Conservation (phyloP, 2,888 invertebrate genomes). For the Dysmachus trigonus region DNA sequence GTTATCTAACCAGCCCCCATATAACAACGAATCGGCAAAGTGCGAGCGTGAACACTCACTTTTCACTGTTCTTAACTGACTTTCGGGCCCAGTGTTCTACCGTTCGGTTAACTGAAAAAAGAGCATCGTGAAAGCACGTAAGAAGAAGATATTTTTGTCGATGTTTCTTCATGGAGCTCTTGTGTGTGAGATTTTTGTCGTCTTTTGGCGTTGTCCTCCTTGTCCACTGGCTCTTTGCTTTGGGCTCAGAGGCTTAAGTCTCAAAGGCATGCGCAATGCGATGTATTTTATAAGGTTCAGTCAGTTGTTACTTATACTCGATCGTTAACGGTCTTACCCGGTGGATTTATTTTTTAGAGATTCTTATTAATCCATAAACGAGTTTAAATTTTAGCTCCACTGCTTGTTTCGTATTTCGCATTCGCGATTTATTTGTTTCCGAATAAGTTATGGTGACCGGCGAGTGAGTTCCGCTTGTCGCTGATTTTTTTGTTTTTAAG, state of each 20-base stretch:
- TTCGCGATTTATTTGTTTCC: conserved; percentile 31
- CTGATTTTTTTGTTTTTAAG: background rate
- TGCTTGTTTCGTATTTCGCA: background rate
- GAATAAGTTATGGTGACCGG: conserved; percentile 20
- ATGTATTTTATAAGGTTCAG: conserved; percentile 27
- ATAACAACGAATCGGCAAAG: conserved; percentile 25
- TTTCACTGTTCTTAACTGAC: conserved; percentile 39
- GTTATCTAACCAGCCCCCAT: conserved; percentile 40
- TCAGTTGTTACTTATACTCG: conserved; percentile 45
- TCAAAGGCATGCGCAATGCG: conserved; percentile 38
- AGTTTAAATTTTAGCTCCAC: conserved; percentile 10
- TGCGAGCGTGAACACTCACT: conserved; percentile 39
- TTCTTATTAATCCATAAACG: conserved; percentile 18
- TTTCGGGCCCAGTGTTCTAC: conserved; percentile 40
- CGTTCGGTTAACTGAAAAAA: conserved; percentile 47
- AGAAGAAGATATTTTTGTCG: conserved; percentile 49
- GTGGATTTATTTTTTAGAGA: conserved; percentile 23
- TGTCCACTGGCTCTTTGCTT: conserved; percentile 32
- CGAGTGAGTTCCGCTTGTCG: background rate
- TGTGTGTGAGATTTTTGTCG: conserved; percentile 38
- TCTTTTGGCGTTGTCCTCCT: conserved; percentile 41
- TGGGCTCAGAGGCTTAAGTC: conserved; percentile 41
- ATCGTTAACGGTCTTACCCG: conserved; percentile 43
- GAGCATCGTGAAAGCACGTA: conserved; percentile 31
- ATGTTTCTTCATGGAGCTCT: conserved; percentile 43